Evolutionary conservation across 2,113 vertebrate genomes (phyloP), one percentile per base, ranked within the genome.

Genomic region (Rhinogobius similis): DNA sequence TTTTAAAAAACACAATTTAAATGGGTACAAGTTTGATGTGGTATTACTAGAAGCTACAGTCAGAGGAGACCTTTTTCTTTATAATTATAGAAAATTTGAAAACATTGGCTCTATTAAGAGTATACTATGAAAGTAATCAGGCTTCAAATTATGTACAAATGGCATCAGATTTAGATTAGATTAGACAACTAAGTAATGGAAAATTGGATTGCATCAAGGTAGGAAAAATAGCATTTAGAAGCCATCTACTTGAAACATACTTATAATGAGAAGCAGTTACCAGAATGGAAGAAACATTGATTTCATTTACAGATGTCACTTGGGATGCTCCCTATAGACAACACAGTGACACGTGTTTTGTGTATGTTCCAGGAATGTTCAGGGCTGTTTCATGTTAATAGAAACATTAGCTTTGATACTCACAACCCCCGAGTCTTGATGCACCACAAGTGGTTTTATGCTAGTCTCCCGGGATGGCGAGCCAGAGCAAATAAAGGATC

Each of bases 11-110:
- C 78, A 76, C 41, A 39, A 21, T 66, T 62, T 68, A 63, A 88
- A 87, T 91, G 79, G 86, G 73, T 81, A 76, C 76, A 90, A 88
- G 73, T 89, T 77, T 86, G 61, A 84, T 85, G 84, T 77, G 74
- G 62, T 43, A 18, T 69, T 72, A 38, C 36, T 62, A 64, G 65
- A 58, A 10, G 77, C 68, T 65, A 67, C 39, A 73, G 76, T 70
- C 77, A 81, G 18, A 26, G 52, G 82, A 69, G 68, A 76, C 65
- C 36, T 64, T 86, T 83, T 85, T 72, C 79, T 7, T 68, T 70
- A 41, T 72, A 75, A 73, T 74, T 14, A 29, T 56, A 39, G 46
- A 24, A 77, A 43, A 87, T 88, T 76, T 65, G 16, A 71, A 39
- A 84, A 65, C 16, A 75, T 29, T 66, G 48, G 52, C 46, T 69